Conservation (phyloP, 2,888 invertebrate species). For the Tubulanus polymorphus region DNA sequence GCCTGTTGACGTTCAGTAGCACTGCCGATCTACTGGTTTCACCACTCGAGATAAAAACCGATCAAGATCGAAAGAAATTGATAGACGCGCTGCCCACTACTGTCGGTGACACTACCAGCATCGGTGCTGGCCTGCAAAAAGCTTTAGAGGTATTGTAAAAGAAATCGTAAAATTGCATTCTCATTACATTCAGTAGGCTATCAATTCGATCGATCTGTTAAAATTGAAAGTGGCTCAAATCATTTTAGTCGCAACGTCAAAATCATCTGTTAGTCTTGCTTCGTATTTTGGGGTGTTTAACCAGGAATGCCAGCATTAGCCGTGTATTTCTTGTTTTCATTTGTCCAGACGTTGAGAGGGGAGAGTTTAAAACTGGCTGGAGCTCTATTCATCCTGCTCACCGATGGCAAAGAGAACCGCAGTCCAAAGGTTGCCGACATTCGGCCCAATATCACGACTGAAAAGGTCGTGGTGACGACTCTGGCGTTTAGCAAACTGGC, state of each 20-base stretch:
- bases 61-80: constrained; percentile 17
- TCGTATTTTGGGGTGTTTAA: neutral
- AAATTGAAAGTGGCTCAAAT: too few species aligned
- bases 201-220: too few species aligned
- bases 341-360: neutral
- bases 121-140: constrained; percentile 23
- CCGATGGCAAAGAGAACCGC: constrained; percentile 25
- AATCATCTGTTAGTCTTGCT: too few species aligned
- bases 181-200: too few species aligned
- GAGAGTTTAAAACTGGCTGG: constrained; percentile 9
- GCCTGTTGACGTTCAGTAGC: constrained; percentile 23
- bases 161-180: too few species aligned
- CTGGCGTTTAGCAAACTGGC: constrained; percentile 21
- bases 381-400: constrained; percentile 22
- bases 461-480: constrained; percentile 19
- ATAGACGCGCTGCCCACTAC: constrained; percentile 17
- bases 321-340: neutral
- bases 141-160: constrained; percentile 24
- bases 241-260: too few species aligned
- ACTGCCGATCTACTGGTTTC: constrained; percentile 17
- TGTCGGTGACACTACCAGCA: constrained; percentile 23
- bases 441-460: constrained; percentile 10
- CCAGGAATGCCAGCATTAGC: neutral
- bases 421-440: constrained; percentile 19
- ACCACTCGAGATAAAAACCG: constrained; percentile 16